Conservation (phyloP, 2,888 invertebrate genomes). For the Neoscelio sp. region DNA sequence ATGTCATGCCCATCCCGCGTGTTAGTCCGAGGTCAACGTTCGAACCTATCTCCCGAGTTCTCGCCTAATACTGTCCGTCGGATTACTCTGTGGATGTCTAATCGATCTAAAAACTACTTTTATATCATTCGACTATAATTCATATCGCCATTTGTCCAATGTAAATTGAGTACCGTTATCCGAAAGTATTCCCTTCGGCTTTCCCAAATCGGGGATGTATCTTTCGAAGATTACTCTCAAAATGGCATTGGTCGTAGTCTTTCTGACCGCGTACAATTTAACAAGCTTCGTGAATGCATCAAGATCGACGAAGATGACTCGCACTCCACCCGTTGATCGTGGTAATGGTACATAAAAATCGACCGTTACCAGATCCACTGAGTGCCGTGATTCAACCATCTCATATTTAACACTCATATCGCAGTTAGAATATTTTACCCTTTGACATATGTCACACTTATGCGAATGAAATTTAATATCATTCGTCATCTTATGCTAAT, state of each 20-base stretch:
- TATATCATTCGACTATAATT: background rate
- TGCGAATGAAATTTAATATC: background rate
- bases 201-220: background rate
- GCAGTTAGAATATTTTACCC: background rate
- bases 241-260: background rate
- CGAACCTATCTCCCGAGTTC: conserved; percentile 60
- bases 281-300: conserved; percentile 26
- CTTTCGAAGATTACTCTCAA: background rate
- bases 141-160: conserved; percentile 58
- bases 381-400: background rate
- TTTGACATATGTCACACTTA: conserved; percentile 20
- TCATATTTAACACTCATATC: conserved; percentile 1
- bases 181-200: background rate
- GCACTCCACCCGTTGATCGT: background rate
- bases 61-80: conserved; percentile 65
- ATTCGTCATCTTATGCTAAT: background rate
- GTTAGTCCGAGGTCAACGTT: background rate
- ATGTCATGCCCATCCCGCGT: conserved; percentile 29
- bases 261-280: conserved; percentile 15
- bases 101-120: conserved; percentile 28
- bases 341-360: conserved; percentile 31
- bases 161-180: conserved; percentile 68
- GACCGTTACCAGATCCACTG: conserved; percentile 14
- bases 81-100: conserved; percentile 69
- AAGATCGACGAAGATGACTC: conserved; percentile 4